Conservation (phyloP, 2,113 vertebrate species). For the Strigops habroptila region DNA sequence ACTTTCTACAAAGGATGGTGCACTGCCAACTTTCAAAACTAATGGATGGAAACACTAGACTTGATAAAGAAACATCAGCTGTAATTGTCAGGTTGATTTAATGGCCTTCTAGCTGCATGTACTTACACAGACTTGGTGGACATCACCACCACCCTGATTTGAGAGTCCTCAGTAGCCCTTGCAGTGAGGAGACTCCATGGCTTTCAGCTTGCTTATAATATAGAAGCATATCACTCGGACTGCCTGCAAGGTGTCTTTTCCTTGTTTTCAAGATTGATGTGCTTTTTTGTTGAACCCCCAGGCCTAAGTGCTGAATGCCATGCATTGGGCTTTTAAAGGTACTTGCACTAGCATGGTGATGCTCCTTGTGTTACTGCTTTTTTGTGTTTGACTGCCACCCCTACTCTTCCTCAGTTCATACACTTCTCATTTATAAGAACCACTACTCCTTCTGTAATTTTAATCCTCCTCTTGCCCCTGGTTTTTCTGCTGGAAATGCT, state of each 20-base stretch:
- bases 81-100: neutral
- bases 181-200: neutral
- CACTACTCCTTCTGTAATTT: neutral
- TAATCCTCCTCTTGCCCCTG: neutral
- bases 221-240: fast-evolving
- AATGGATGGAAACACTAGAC: neutral
- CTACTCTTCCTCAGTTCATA: neutral
- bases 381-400: neutral
- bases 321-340: neutral
- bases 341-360: neutral
- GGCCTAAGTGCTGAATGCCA: neutral
- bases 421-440: neutral
- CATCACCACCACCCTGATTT: neutral
- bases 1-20: neutral
- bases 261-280: neutral
- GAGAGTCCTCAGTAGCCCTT: neutral
- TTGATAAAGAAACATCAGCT: neutral
- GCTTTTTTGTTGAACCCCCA: neutral
- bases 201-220: neutral
- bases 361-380: neutral
- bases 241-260: neutral
- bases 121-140: neutral
- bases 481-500: neutral
- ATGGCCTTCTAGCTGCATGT: neutral
- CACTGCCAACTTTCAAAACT: neutral